Evolutionary conservation across 2,113 vertebrate genomes (phyloP).

Genomic region (Otocyon megalotis): DNA sequence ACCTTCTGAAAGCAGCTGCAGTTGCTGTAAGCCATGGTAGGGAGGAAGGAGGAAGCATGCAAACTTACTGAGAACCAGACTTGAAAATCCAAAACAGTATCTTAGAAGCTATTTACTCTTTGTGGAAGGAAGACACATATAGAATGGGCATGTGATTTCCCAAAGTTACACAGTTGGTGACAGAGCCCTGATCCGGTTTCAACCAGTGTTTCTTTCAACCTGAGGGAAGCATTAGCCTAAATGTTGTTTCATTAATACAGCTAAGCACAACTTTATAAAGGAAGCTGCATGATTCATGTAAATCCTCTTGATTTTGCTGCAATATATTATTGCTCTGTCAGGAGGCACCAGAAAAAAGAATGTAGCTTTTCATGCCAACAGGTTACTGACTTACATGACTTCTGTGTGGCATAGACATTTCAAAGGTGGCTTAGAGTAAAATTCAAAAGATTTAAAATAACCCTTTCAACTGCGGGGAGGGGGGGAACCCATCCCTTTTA

Average conservation of each 20-base stretch:
- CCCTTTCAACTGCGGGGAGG: neutral
- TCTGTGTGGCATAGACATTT: conserved; percentile 50
- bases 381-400: conserved; percentile 51
- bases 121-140: conserved; percentile 34
- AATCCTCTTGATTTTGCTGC: conserved; percentile 54
- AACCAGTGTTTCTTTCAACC: conserved; percentile 65
- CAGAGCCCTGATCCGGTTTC: conserved; percentile 42
- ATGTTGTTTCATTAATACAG: conserved; percentile 79
- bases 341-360: conserved; percentile 45
- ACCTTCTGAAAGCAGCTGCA: conserved; percentile 62
- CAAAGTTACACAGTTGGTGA: conserved; percentile 14
- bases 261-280: conserved; percentile 15
- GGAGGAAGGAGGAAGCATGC: neutral
- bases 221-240: neutral
- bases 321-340: conserved; percentile 54
- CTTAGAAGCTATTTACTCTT: neutral
- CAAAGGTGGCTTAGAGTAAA: conserved; percentile 52
- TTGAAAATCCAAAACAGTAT: conserved; percentile 53
- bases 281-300: conserved; percentile 55
- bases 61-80: conserved; percentile 2
- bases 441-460: conserved; percentile 60
- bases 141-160: neutral
- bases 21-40: conserved; percentile 30
- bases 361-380: conserved; percentile 58
- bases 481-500: neutral